Percentiles rank a stretch among this genome's conserved stretches.
Conservation (phyloP, 2,113 vertebrate species). For the Amazona guildingii region DNA sequence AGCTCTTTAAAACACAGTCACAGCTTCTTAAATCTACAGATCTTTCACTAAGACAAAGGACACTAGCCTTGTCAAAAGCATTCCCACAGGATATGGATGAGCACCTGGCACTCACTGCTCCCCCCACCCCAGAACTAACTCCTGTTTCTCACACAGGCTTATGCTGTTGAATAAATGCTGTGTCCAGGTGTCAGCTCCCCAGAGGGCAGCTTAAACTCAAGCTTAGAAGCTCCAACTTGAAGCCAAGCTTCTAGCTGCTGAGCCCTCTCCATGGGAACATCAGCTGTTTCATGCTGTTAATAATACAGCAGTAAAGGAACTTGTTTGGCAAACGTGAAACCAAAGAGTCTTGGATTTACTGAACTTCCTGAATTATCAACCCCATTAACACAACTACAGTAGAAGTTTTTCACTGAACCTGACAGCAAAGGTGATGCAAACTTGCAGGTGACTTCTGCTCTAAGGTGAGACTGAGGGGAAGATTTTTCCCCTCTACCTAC, state of each 20-base stretch:
- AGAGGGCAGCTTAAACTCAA: background rate
- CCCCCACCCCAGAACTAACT: background rate
- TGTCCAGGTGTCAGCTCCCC: background rate
- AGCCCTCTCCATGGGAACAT: background rate
- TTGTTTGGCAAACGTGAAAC: background rate
- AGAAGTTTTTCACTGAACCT: background rate
- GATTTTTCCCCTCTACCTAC: background rate
- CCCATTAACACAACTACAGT: background rate
- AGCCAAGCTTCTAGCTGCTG: background rate
- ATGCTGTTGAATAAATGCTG: fast-evolving
- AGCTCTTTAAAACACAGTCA: background rate
- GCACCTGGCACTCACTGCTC: background rate
- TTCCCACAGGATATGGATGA: fast-evolving
- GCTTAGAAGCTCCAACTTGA: background rate
- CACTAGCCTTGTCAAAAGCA: fast-evolving
- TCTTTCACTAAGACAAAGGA: background rate
- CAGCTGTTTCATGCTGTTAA: background rate
- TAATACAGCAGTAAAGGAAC: background rate
- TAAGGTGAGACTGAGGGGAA: background rate
- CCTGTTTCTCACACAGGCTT: fast-evolving
- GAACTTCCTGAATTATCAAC: background rate
- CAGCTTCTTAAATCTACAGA: background rate
- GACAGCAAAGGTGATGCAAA: background rate
- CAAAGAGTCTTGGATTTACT: background rate
- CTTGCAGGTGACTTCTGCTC: background rate